Conservation (phyloP, 2,797 vertebrate species). For the Poecilia gillii region DNA sequence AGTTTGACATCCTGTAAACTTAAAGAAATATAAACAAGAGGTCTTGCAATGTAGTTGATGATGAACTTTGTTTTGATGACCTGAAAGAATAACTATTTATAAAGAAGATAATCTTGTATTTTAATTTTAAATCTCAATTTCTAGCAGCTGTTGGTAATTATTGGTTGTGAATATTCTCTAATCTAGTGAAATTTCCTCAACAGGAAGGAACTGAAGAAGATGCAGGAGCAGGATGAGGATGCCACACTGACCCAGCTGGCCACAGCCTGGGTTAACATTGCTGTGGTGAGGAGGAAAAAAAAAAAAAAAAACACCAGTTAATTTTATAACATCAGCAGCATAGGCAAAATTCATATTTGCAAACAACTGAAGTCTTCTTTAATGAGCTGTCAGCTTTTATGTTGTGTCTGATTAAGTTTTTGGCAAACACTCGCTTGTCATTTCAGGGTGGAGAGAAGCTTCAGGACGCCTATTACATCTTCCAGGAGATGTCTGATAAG, state of each 20-base stretch:
- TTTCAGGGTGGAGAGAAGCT: slow-evolving; percentile 93
- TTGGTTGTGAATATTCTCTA: background rate
- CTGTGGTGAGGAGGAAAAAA: slow-evolving; percentile 80
- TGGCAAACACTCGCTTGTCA: slow-evolving; percentile 13
- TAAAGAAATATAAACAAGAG: background rate
- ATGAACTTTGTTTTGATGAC: slow-evolving; percentile 3
- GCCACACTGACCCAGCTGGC: slow-evolving; percentile 95
- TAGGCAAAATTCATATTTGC: slow-evolving; percentile 2
- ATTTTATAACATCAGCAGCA: background rate
- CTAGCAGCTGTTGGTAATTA: background rate
- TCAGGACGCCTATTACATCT: slow-evolving; percentile 97
- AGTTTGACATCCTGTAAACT: background rate
- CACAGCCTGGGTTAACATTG: slow-evolving; percentile 95
- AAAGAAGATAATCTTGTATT: background rate
- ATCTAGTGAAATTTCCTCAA: background rate
- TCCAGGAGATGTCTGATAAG: slow-evolving; percentile 97
- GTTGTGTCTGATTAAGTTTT: background rate
- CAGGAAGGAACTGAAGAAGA: slow-evolving; percentile 97
- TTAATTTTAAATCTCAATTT: background rate
- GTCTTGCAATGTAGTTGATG: background rate
- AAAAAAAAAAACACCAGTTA: background rate
- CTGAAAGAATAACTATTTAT: background rate
- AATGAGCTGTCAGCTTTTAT: background rate
- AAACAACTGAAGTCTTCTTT: background rate
- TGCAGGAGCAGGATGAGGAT: slow-evolving; percentile 97